Percentiles rank a stretch among this genome's conserved stretches.
Evolutionary conservation across 2,888 invertebrate species (phyloP).

Genomic region (Penaeus monodon): DNA sequence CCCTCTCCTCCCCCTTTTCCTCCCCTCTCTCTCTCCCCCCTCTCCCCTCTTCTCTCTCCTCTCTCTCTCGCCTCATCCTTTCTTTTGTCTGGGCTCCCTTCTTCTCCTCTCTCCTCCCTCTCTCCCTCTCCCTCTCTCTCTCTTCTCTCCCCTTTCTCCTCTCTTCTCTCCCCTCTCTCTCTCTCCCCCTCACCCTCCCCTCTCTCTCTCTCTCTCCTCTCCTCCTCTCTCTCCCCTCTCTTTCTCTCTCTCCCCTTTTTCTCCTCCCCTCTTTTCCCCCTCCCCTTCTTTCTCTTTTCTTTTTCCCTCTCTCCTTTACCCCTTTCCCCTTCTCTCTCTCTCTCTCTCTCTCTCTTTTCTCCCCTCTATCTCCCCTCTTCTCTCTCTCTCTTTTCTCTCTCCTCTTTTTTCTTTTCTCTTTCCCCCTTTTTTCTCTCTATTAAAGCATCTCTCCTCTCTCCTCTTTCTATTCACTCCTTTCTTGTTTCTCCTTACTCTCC

Average conservation of each 20-base stretch:
- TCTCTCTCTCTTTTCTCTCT: not conserved
- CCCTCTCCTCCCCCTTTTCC: not conserved
- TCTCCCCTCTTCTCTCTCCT: not conserved
- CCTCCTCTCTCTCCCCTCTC: not conserved
- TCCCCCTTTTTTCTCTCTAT: no score
- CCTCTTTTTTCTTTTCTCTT: not conserved
- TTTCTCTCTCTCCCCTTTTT: not conserved
- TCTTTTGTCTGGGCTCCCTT: not conserved
- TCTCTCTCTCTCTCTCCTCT: not conserved
- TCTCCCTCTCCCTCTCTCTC: not conserved
- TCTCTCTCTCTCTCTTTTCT: not conserved
- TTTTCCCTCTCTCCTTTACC: not conserved
- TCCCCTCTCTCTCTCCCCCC: rapidly evolving
- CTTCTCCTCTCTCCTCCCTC: not conserved
- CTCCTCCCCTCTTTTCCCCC: not conserved
- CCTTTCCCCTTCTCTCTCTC: not conserved
- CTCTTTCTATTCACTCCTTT: not conserved
- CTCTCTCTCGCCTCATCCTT: not conserved
- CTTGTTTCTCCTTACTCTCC: no score
- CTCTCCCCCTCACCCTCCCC: not conserved
- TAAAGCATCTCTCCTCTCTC: no score
- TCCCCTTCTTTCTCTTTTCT: not conserved
- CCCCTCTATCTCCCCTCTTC: not conserved
- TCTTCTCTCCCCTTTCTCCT: not conserved
- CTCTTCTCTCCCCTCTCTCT: not conserved